Evolutionary conservation across 2,888 invertebrate species (phyloP), one percentile per base, ranked within the genome.

Genomic region (Agrochola macilenta): DNA sequence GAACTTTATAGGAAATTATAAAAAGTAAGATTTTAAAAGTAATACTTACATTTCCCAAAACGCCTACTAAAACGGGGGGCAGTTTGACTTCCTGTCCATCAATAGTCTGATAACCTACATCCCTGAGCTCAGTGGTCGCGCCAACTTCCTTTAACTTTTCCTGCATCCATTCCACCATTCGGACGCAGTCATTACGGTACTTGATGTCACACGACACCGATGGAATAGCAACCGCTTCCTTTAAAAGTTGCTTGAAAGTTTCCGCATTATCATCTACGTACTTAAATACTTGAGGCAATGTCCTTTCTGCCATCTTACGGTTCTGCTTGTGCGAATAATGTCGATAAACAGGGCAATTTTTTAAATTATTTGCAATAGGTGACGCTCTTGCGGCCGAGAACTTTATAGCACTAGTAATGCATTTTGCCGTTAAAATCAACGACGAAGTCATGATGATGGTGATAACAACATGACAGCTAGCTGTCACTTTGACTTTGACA

Each of bases 191-290:
- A 26, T 96, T 95, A 66, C 99, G 97, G 84, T 97, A 97, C 80
- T 98, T 98, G 7, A 98, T 97, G 98, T 98, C 99, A 91, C 99
- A 98, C 43, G 99, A 99, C n/a, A 99, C 99, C 9, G 99, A 99
- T 89, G 98, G 98, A 91, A 99, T 99, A 5, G 98, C 98, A 46
- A 99, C 99, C 2, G 98, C 98, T 91, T 99, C 98, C 75, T 97
- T 97, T 77, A 99, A 96, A 82, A 98, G 97, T 69, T 98, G 96
- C 81, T 99, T 98, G 92, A 98, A 99, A 74, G 97, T 97, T 5
- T 95, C 93, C 91, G 98, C 97, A 92, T 99, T 98, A 69, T 97
- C 95, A 91, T 99, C 99, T 79, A 99, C 98, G 90, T 98, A 97
- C 65, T 98, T 98, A 89, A 97, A 97, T 82, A 97, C 89, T 87